phyloP scores from a whole-genome alignment of 2,113 vertebrate species.

The Amphiprion ocellaris region DNA sequence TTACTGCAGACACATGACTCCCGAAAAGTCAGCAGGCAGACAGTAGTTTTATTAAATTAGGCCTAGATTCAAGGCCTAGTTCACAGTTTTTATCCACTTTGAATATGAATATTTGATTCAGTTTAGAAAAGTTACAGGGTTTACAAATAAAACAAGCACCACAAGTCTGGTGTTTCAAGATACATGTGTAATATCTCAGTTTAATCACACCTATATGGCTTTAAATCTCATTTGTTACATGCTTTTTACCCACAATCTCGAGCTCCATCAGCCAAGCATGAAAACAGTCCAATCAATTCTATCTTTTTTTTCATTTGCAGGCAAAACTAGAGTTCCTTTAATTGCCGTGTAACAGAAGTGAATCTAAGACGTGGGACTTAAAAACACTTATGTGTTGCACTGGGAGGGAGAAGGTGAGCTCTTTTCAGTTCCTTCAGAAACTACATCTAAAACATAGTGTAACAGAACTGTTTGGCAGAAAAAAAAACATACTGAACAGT shows the following conservation, averaged over 20 bases:
- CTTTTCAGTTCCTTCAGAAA: neutral
- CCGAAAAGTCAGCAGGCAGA: conserved; percentile 27
- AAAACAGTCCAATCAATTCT: neutral
- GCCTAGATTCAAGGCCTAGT: conserved; percentile 1
- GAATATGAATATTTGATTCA: neutral
- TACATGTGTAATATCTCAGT: neutral
- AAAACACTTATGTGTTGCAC: no score
- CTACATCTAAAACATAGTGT: neutral
- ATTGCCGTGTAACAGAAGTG: neutral
- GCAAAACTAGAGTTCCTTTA: no score
- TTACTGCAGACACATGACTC: conserved; percentile 56
- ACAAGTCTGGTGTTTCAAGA: neutral
- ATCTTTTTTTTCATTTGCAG: neutral
- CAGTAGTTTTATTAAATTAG: conserved; percentile 57
- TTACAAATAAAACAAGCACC: neutral
- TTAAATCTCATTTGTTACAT: neutral
- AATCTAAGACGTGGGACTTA: neutral
- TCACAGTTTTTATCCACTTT: neutral
- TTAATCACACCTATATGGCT: neutral
- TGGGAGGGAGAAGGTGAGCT: no score
- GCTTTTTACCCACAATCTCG: neutral
- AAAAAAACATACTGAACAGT: neutral
- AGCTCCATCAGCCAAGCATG: fast-evolving
- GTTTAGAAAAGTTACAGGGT: neutral
- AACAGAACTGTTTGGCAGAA: neutral